phyloP scores from a whole-genome alignment of 2,113 vertebrate species.

The Dicerorhinus sumatrensis region DNA sequence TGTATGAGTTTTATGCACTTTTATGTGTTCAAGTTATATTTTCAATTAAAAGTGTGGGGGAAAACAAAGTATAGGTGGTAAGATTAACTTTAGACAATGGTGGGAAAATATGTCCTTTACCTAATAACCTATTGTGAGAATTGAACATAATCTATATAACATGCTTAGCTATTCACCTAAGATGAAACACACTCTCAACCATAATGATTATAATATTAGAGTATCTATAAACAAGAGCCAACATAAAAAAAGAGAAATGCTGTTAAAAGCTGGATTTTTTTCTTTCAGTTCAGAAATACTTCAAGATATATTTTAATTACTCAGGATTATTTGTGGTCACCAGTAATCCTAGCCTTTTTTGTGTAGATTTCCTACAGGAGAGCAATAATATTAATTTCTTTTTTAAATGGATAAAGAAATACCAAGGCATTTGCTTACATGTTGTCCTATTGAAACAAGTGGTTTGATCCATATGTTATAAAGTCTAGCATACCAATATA shows the following conservation, averaged over 20 bases:
- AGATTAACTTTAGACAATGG: not conserved
- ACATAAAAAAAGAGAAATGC: not conserved
- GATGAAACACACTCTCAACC: not conserved
- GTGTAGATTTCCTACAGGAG: not conserved
- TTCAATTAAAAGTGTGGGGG: not conserved
- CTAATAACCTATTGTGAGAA: not conserved
- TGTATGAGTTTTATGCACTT: not conserved
- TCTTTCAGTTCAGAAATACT: constrained; percentile 23
- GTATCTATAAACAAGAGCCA: not conserved
- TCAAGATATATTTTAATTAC: not conserved
- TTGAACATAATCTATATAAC: not conserved
- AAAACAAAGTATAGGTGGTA: not conserved
- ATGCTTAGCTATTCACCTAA: not conserved
- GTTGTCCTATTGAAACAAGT: not conserved
- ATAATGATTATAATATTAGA: not conserved
- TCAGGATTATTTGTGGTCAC: not conserved
- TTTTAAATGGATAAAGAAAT: not conserved
- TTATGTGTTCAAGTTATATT: not conserved
- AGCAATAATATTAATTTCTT: not conserved
- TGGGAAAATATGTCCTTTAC: not conserved
- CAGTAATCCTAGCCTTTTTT: not conserved
- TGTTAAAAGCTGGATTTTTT: not conserved
- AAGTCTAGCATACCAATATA: not conserved
- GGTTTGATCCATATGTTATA: not conserved
- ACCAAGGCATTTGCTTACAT: not conserved